These are phyloP conservation scores for Pogoniulus pusillus DNA, from an alignment of 2,797 vertebrate genomes.

Conservation along the genomic window DNA sequence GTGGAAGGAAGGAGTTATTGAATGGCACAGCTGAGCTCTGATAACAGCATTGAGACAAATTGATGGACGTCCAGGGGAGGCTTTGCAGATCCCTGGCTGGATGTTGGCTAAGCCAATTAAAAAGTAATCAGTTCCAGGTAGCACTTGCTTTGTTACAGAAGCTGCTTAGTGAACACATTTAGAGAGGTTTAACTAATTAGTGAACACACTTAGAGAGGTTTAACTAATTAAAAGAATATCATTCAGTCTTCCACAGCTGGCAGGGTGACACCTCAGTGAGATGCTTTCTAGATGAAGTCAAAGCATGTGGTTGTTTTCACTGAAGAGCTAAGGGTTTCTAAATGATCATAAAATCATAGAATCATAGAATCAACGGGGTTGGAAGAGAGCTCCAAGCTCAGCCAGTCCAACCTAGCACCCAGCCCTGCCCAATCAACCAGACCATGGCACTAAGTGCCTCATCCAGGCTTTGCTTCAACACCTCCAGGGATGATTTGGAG, in stretches of 20 bases:
- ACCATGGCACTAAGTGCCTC: no score
- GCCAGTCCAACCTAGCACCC: no score
- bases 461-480: no score
- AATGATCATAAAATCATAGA: no score
- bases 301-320: neutral
- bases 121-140: slow-evolving; percentile 12
- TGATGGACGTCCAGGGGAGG: neutral
- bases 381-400: no score
- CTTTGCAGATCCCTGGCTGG: neutral
- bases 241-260: neutral
- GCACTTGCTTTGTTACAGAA: neutral
- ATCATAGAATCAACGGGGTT: no score
- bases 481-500: neutral
- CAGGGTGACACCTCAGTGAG: neutral
- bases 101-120: neutral
- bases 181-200: slow-evolving; percentile 31
- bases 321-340: neutral
- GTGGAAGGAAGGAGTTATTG: neutral
- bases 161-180: slow-evolving; percentile 46
- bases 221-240: slow-evolving; percentile 32
- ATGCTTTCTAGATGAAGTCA: neutral
- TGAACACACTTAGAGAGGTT: slow-evolving; percentile 33
- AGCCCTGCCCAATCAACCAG: no score
- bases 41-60: neutral
- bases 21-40: neutral